These are phyloP conservation scores for Petrolisthes manimaculis DNA, from an alignment of 2,888 invertebrate genomes.

Conservation along the genomic window DNA sequence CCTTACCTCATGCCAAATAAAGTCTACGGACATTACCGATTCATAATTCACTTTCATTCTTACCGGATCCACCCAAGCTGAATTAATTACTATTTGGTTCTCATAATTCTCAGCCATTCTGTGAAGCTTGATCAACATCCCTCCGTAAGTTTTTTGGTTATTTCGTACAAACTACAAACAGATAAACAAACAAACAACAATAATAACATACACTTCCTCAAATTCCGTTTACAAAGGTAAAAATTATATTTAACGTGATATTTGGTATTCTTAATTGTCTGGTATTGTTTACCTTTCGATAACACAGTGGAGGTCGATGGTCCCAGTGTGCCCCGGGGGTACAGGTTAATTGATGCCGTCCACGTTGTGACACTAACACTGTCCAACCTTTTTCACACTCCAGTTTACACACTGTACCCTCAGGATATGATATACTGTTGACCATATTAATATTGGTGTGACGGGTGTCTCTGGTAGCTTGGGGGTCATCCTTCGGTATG, in stretches of 20 bases:
- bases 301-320: constrained; percentile 30
- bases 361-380: constrained; percentile 25
- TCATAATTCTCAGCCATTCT: too few relatives aligned
- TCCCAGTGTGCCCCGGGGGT: constrained; percentile 26
- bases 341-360: constrained; percentile 22
- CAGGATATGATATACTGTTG: not conserved
- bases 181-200: too few relatives aligned
- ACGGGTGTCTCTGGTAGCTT: not conserved
- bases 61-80: too few relatives aligned
- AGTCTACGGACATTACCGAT: too few relatives aligned
- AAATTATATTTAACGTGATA: not conserved
- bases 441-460: too few relatives aligned
- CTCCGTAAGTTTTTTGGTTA: too few relatives aligned
- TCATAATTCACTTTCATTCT: not conserved
- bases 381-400: constrained; percentile 32
- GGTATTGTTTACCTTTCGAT: constrained; percentile 16
- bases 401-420: constrained; percentile 33
- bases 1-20: too few relatives aligned
- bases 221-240: too few relatives aligned
- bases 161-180: too few relatives aligned
- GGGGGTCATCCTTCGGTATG: constrained; percentile 31
- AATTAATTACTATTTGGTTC: too few relatives aligned
- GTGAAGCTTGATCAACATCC: too few relatives aligned
- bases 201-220: too few relatives aligned
- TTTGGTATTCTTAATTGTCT: not conserved